A percentile compares a stretch with the other conserved stretches of the same genome.
Conservation (phyloP, 2,113 vertebrate genomes). For the Mus pahari region DNA sequence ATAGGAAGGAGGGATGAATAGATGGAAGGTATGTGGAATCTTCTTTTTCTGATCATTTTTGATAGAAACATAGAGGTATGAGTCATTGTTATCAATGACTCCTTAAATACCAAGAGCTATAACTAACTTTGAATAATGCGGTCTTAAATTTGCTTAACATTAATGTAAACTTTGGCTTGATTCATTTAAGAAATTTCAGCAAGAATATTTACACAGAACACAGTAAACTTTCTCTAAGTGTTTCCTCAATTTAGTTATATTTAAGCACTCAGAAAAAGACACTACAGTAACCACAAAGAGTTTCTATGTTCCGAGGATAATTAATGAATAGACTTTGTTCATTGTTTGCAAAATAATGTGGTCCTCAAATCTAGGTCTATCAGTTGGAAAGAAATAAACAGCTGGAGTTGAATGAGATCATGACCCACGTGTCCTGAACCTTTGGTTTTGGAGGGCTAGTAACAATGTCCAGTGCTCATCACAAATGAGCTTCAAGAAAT, state of each 20-base stretch:
- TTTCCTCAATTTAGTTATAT: constrained; percentile 30
- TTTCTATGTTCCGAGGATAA: constrained; percentile 9
- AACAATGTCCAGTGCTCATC: not conserved
- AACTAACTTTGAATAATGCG: constrained; percentile 37
- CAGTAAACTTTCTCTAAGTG: not conserved
- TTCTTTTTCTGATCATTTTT: constrained; percentile 44
- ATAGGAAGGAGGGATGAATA: not conserved
- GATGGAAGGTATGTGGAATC: not conserved
- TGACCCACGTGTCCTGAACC: constrained; percentile 1
- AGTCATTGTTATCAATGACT: not conserved
- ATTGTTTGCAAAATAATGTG: constrained; percentile 48
- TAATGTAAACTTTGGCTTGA: constrained; percentile 27
- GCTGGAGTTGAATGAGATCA: constrained; percentile 24
- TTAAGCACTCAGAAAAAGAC: not conserved
- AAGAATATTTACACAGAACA: not conserved
- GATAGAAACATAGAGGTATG: not conserved
- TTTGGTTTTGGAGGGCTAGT: not conserved
- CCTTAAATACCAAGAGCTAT: constrained; percentile 30
- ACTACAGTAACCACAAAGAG: not conserved
- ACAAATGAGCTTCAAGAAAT: constrained; percentile 19
- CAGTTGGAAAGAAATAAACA: constrained; percentile 28
- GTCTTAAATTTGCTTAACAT: constrained; percentile 5
- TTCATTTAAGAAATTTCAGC: constrained; percentile 35
- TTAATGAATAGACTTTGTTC: constrained; percentile 31
- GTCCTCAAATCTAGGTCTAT: constrained; percentile 13